Percentiles rank a stretch among this genome's conserved stretches.
These are phyloP conservation scores for Chalcis sispes DNA, from an alignment of 2,888 invertebrate species.

Conservation along the genomic window DNA sequence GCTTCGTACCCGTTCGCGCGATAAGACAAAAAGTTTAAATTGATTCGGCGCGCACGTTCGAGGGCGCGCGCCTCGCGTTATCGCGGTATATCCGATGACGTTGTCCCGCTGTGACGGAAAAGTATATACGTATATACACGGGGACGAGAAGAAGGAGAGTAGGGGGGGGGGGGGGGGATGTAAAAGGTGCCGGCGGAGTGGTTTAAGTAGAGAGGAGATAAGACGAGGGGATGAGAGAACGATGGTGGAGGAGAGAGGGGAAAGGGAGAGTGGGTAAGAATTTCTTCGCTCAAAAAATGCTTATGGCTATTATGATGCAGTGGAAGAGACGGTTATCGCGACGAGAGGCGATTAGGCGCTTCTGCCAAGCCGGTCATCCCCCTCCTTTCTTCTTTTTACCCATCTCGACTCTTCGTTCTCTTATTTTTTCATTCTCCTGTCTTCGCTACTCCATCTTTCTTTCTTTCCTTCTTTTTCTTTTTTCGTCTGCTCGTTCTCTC, in stretches of 20 bases:
- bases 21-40: constrained; percentile 48
- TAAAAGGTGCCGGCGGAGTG: too few relatives aligned
- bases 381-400: constrained; percentile 5
- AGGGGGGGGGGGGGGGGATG: neutral
- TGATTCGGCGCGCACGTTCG: constrained; percentile 40
- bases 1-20: neutral
- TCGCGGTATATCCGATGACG: too few relatives aligned
- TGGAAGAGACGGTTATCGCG: constrained; percentile 41
- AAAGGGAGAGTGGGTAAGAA: constrained; percentile 29
- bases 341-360: constrained; percentile 43
- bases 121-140: neutral
- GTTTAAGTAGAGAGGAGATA: too few relatives aligned
- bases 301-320: constrained; percentile 50
- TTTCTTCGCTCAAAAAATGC: constrained; percentile 48
- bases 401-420: neutral
- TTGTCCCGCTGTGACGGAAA: too few relatives aligned
- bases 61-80: constrained; percentile 2
- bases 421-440: constrained; percentile 1
- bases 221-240: neutral
- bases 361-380: constrained; percentile 47
- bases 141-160: neutral
- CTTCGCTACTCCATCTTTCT: neutral
- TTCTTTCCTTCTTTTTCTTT: too few relatives aligned
- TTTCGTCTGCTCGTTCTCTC: too few relatives aligned
- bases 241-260: neutral